phyloP scores from a whole-genome alignment of 1,140 invertebrate genomes.

The Kradibia gibbosae region DNA sequence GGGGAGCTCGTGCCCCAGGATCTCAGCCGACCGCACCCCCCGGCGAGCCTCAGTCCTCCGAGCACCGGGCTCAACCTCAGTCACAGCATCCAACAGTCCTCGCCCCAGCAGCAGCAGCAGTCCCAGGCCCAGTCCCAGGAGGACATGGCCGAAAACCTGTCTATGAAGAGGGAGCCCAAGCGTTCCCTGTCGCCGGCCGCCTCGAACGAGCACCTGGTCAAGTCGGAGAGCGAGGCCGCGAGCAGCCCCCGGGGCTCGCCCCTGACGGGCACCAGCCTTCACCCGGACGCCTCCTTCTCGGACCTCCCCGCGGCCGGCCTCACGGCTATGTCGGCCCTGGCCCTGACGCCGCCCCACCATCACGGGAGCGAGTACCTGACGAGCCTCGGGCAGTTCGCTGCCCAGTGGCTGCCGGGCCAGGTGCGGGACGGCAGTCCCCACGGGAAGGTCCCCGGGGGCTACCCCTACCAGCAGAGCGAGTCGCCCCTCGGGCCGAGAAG shows the following conservation, averaged over 20 bases:
- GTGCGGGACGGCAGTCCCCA: conserved; percentile 64
- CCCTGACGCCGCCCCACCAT: conserved; percentile 83
- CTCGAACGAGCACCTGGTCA: conserved; percentile 56
- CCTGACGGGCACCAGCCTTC: conserved; percentile 60
- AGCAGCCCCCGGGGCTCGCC: conserved; percentile 69
- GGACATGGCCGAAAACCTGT: conserved; percentile 69
- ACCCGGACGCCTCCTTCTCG: conserved; percentile 63
- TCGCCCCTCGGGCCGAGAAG: conserved; percentile 56
- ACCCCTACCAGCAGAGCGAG: conserved; percentile 55
- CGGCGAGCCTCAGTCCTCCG: conserved; percentile 65
- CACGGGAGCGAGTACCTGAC: conserved; percentile 69
- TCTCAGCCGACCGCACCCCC: conserved; percentile 68
- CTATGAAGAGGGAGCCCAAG: conserved; percentile 66
- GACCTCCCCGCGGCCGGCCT: conserved; percentile 71
- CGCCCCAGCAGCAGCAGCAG: conserved; percentile 53
- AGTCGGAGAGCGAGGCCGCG: conserved; percentile 67
- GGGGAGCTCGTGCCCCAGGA: conserved; percentile 82
- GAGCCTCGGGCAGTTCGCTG: conserved; percentile 66
- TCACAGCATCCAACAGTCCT: conserved; percentile 2
- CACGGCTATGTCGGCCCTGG: conserved; percentile 81
- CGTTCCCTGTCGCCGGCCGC: conserved; percentile 57
- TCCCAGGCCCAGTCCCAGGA: conserved; percentile 54
- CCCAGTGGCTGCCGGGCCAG: conserved; percentile 64
- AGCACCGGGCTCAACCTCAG: conserved; percentile 62
- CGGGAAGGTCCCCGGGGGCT: conserved; percentile 40